Conservation (phyloP, 2,113 vertebrate genomes). For the Galbula dea region DNA sequence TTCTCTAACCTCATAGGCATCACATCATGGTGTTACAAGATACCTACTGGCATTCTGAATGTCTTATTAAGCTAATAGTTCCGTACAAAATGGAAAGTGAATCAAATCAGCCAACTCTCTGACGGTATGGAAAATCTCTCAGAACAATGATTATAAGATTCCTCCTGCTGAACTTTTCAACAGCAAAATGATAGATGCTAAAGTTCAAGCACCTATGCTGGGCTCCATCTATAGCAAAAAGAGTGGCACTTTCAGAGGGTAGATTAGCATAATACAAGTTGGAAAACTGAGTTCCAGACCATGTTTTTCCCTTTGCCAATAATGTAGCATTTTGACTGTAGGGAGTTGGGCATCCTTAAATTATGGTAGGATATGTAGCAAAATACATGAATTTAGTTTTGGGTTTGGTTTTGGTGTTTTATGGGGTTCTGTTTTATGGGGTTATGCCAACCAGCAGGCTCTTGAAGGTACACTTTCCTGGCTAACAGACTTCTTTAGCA, state of each 20-base stretch:
- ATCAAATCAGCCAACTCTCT: background rate
- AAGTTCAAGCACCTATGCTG: background rate
- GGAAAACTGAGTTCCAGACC: background rate
- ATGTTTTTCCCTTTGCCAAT: background rate
- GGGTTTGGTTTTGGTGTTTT: background rate
- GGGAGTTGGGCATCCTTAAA: background rate
- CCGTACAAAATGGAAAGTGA: background rate
- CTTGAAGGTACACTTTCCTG: slow-evolving; percentile 36
- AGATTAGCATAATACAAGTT: background rate
- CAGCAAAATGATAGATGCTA: background rate
- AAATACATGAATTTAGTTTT: background rate
- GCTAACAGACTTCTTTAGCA: slow-evolving; percentile 9
- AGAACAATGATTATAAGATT: background rate
- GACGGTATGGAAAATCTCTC: background rate
- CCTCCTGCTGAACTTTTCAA: background rate
- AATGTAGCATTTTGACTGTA: background rate
- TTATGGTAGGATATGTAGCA: background rate
- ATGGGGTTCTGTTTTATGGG: background rate
- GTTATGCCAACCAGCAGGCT: background rate
- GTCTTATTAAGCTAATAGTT: background rate
- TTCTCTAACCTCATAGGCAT: background rate
- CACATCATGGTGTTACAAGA: background rate
- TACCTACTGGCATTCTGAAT: background rate
- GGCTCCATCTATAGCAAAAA: background rate
- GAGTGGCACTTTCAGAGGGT: background rate